Evolutionary conservation across 2,113 vertebrate species (phyloP).

Genomic region (Actenoides hombroni): DNA sequence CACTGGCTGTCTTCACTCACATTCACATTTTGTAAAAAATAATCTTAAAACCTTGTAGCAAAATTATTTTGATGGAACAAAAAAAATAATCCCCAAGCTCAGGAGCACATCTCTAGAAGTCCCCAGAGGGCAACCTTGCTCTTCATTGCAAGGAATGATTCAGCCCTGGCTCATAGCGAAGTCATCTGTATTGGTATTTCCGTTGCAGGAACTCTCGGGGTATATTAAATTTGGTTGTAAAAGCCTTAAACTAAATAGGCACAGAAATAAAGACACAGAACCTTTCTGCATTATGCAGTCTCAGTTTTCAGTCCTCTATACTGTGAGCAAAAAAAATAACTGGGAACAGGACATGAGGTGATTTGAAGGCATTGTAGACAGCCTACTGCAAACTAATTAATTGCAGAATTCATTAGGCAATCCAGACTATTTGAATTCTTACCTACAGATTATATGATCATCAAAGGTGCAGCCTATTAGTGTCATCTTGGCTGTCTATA

Average conservation of each 20-base stretch:
- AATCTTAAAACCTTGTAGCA: neutral
- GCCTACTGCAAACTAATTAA: neutral
- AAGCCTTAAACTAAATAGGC: neutral
- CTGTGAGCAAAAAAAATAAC: neutral
- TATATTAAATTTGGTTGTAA: neutral
- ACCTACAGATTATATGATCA: neutral
- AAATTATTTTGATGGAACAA: neutral
- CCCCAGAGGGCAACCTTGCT: conserved; percentile 63
- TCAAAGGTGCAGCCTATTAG: neutral
- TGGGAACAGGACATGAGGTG: neutral
- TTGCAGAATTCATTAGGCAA: neutral
- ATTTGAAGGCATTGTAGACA: neutral
- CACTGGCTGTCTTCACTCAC: neutral
- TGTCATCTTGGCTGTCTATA: neutral
- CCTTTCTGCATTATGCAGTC: neutral
- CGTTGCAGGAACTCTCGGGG: neutral
- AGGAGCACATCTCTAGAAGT: neutral
- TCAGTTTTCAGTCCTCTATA: neutral
- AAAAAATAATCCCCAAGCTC: neutral
- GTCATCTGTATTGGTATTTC: neutral
- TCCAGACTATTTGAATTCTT: neutral
- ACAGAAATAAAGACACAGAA: neutral
- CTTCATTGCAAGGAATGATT: neutral
- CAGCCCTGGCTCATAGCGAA: neutral
- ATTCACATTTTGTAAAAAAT: neutral